These are phyloP conservation scores for Megaleporinus macrocephalus DNA, from an alignment of 2,113 vertebrate species.

Conservation along the genomic window DNA sequence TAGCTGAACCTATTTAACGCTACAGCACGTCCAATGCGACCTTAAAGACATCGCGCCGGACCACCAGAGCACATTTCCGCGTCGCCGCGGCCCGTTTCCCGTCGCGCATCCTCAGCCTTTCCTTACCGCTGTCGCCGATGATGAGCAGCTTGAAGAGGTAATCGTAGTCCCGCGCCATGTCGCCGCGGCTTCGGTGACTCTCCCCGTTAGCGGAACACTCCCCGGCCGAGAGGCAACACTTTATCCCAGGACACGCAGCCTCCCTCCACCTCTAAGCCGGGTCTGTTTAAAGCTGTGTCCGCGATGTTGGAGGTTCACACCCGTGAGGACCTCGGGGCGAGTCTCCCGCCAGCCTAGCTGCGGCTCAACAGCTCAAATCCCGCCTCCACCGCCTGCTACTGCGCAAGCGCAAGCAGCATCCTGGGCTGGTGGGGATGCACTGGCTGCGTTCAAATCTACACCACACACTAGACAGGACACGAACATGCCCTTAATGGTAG, in stretches of 20 bases:
- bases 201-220: slow-evolving; percentile 1
- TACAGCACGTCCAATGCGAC: too few species aligned
- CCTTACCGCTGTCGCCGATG: slow-evolving; percentile 86
- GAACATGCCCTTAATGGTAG: too few species aligned
- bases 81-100: slow-evolving; percentile 52
- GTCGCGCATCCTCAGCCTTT: slow-evolving; percentile 52
- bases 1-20: too few species aligned
- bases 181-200: slow-evolving; percentile 57
- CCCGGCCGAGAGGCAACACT: slow-evolving; percentile 34
- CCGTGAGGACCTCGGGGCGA: slow-evolving; percentile 7
- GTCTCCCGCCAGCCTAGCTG: not conserved
- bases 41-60: too few species aligned
- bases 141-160: slow-evolving; percentile 87
- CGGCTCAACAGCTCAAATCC: slow-evolving; percentile 4
- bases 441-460: not conserved
- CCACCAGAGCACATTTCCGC: too few species aligned
- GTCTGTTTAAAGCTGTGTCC: not conserved
- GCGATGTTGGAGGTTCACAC: slow-evolving; percentile 15
- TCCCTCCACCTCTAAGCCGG: slow-evolving; percentile 11
- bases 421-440: too few species aligned
- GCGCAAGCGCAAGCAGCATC: slow-evolving; percentile 35
- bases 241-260: not conserved
- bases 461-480: not conserved
- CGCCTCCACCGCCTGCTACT: slow-evolving; percentile 17
- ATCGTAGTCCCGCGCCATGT: slow-evolving; percentile 85